Base-by-base conservation (phyloP, 2,797 vertebrate genomes). In the Sebastiscus tertius region DNA sequence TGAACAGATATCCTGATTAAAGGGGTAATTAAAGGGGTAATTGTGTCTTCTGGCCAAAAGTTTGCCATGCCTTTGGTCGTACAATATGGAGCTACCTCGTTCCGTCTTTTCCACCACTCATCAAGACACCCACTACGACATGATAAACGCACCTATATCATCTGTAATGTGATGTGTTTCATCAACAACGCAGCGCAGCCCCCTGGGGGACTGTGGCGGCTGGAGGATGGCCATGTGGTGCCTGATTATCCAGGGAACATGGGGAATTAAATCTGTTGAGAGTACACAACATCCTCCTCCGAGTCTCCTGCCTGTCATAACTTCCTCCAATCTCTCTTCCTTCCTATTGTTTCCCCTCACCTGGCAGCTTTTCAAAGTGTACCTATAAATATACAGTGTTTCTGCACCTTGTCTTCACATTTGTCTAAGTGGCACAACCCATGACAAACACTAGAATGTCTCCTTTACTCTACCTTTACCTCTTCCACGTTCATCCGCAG, bases 251-350 rank as follows among this genome's bases (percentile, higher is more conserved):
- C 65, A 18, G 75, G 80, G 81, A 91, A 85, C 87, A 90, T 70
- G 86, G 83, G 81, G 87, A 93, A 94, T 93, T 90, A 87, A 92
- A 92, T 93, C 87, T 92, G 83, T 84, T 86, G 81, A 86, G 86
- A 88, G 83, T 65, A 91, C 87, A 89, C 82, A 86, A 68, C 69
- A 79, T 79, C 72, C 75, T 81, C 75, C 69, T 82, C 78, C 1
- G 29, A 80, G 74, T 79, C 81, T 42, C 66, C 80, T 80, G 46
- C 69, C 83, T 79, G 86, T 89, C 88, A 84, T 65, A 72, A 83
- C 82, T 68, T 85, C 84, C 66, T 89, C 79, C 58, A n/a, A 24
- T 72, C 69, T 66, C 60, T 74, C 55, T 56, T 56, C 74, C 75
- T 79, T 79, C 56, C 64, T 49, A 26, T 81, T 85, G 55, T 75